phyloP scores from a whole-genome alignment of 2,888 invertebrate genomes.

The Orchestes rusci region DNA sequence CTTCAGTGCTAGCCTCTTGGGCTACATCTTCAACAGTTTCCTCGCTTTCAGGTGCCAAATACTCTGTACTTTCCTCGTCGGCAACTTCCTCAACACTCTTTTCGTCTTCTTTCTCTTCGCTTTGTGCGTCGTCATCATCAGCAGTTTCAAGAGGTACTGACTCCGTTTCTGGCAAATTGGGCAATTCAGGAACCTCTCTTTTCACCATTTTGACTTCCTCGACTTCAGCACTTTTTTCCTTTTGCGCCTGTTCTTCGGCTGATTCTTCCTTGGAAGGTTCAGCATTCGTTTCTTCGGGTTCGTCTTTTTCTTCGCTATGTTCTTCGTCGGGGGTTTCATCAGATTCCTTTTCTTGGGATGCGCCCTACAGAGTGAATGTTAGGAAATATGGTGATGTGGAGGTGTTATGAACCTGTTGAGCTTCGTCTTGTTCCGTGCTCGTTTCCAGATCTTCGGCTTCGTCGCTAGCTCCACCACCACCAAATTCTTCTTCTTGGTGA shows the following conservation, averaged over 20 bases:
- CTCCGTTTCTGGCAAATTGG: conserved; percentile 4
- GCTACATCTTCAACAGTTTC: conserved; percentile 27
- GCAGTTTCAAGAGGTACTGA: conserved; percentile 25
- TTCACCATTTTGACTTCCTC: conserved; percentile 19
- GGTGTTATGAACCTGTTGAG: too few relatives aligned
- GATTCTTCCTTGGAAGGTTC: conserved; percentile 18
- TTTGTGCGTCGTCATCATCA: conserved; percentile 20
- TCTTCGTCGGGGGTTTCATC: conserved; percentile 27
- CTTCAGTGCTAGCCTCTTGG: conserved; percentile 22
- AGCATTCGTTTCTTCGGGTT: conserved; percentile 23
- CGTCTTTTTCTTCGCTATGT: conserved; percentile 29
- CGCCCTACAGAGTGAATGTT: too few relatives aligned
- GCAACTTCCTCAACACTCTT: neutral
- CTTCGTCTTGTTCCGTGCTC: conserved; percentile 15
- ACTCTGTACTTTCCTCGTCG: neutral
- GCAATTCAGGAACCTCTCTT: conserved; percentile 9
- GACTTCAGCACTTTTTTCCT: conserved; percentile 30
- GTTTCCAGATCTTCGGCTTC: conserved; percentile 16
- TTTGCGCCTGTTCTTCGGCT: conserved; percentile 13
- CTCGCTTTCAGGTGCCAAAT: conserved; percentile 12
- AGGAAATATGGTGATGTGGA: too few relatives aligned
- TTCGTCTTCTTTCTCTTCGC: conserved; percentile 20
- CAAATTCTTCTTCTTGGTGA: conserved; percentile 31
- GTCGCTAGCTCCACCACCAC: conserved; percentile 29
- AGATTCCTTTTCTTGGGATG: conserved; percentile 16